phyloP scores from a whole-genome alignment of 2,113 vertebrate genomes.

The Rhadina sibilatrix region DNA sequence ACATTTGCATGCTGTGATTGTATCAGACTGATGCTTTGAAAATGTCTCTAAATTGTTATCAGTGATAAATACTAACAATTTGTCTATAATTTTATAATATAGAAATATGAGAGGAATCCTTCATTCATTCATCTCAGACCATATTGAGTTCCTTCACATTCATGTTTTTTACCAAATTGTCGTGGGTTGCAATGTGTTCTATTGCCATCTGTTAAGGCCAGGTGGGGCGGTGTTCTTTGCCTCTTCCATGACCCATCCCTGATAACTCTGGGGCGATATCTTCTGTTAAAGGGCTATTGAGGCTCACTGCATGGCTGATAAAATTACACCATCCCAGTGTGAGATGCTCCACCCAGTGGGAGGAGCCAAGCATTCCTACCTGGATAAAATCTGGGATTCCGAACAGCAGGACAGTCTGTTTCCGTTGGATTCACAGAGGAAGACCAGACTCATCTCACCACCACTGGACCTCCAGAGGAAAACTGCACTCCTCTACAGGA shows the following conservation, averaged over 20 bases:
- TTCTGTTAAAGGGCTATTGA: neutral
- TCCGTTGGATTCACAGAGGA: neutral
- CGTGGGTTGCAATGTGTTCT: neutral
- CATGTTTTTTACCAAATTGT: neutral
- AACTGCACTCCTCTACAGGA: neutral
- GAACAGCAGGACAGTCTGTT: neutral
- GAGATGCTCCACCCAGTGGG: neutral
- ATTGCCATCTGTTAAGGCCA: neutral
- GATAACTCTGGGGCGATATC: no score
- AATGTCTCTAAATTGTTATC: neutral
- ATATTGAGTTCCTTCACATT: neutral
- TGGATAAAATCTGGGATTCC: neutral
- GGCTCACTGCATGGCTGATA: neutral
- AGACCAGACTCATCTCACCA: neutral
- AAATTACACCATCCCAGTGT: neutral
- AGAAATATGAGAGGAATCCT: neutral
- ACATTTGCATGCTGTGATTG: neutral
- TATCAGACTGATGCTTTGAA: neutral
- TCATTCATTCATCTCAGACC: neutral
- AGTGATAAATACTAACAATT: neutral
- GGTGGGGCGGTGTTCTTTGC: neutral
- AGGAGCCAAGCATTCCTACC: neutral
- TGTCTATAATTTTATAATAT: neutral
- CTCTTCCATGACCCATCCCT: neutral
- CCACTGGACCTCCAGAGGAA: neutral